phyloP scores from a whole-genome alignment of 2,888 invertebrate genomes.

The Clanis bilineata region DNA sequence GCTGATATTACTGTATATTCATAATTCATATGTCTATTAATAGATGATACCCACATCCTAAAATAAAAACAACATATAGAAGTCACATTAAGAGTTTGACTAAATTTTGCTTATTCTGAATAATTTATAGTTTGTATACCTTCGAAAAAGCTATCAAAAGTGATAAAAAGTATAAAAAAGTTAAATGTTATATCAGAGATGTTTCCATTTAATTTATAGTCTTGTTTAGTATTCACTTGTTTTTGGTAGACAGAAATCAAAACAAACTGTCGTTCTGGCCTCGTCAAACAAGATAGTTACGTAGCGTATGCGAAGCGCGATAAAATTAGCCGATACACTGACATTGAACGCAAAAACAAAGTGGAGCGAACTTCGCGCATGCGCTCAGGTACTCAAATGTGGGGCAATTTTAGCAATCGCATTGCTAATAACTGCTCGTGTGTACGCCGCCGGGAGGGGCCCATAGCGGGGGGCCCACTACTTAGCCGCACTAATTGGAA shows the following conservation, averaged over 20 bases:
- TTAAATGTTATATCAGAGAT: conserved; percentile 17
- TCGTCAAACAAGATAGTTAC: conserved; percentile 72
- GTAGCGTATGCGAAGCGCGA: conserved; percentile 69
- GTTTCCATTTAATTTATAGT: conserved; percentile 29
- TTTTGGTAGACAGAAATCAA: conserved; percentile 64
- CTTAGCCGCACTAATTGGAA: conserved; percentile 56
- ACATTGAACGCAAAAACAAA: conserved; percentile 82
- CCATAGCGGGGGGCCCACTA: conserved; percentile 48
- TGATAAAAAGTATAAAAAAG: no score
- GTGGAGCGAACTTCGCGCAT: conserved; percentile 70
- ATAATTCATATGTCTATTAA: no score
- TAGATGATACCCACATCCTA: no score
- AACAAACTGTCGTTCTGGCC: conserved; percentile 73
- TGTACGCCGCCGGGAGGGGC: conserved; percentile 50
- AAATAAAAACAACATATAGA: no score
- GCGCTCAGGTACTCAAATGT: conserved; percentile 62
- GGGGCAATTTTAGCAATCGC: conserved; percentile 58
- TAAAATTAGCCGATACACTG: conserved; percentile 81
- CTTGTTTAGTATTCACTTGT: conserved; percentile 46
- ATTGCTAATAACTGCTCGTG: conserved; percentile 46
- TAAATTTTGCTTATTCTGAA: no score
- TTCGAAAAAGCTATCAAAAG: not conserved
- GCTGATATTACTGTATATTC: no score
- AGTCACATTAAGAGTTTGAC: no score
- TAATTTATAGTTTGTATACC: not conserved